Base-by-base conservation (phyloP, 2,888 invertebrate species). In the Drosophila engyochracea region DNA sequence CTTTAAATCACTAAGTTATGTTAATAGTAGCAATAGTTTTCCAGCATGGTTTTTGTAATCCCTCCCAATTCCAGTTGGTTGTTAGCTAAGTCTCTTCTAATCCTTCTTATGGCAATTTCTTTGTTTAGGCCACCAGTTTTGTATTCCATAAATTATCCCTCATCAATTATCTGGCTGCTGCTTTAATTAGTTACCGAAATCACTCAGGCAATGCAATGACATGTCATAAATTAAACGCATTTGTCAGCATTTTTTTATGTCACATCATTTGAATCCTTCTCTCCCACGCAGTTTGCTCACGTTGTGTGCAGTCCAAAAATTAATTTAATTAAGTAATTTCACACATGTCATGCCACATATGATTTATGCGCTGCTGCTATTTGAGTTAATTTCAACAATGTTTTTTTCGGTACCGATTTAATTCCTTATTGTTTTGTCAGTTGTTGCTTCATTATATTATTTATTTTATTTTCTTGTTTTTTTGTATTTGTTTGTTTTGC, bases 291-390 rank as follows among this genome's bases (percentile, higher is more conserved):
- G 22, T 6, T 19, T 49, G n/a, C 39, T 4, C 28, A 31, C 39
- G 71, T 55, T 64, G 66, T 49, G 70, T 59, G 59, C 58, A 69
- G 62, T 74, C 52, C 67, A 64, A 76, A 82, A 86, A 82, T 85
- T 85, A 89, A 84, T 84, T 84, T 79, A 81, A 84, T 84, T 89
- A 86, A 89, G 85, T 85, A 85, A 79, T 81, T 86, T 83, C 79
- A 83, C 82, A 81, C 84, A 83, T 86, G 89, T 76, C 89, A 81
- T 70, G 69, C 65, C 60, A 55, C 70, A 76, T 74, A 74, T 83
- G 89, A 85, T 89, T 85, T 86, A 89, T 86, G 83, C 73, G 58
- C 61, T 72, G 76, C 70, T 76, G 76, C 74, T 81, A 79, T 78
- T 83, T 71, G 70, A 85, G 81, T 83, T 89, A 79, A 89, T 85